Percentiles rank a stretch among this genome's conserved stretches.
These are phyloP conservation scores for Psococerastis gibbosa DNA, from an alignment of 2,888 invertebrate genomes.

Conservation along the genomic window DNA sequence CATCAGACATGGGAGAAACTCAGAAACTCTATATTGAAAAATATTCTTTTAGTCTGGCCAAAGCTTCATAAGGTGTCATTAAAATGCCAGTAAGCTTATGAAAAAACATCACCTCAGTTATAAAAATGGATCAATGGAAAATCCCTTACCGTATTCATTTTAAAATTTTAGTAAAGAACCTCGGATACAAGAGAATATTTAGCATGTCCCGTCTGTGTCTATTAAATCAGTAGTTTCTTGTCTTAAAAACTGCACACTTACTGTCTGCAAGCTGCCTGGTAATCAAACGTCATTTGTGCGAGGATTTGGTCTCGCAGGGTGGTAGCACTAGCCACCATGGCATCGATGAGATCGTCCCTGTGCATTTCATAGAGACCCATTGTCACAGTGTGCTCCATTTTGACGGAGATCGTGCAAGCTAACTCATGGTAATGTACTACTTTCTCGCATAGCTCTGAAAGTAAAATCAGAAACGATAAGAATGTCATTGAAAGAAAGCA, in stretches of 20 bases:
- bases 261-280: slow-evolving; percentile 58
- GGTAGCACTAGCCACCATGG: slow-evolving; percentile 47
- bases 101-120: no score
- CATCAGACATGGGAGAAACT: no score
- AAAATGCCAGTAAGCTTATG: no score
- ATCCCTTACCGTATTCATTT: no score
- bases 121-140: no score
- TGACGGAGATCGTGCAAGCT: slow-evolving; percentile 30
- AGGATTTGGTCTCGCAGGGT: slow-evolving; percentile 49
- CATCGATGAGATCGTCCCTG: slow-evolving; percentile 53
- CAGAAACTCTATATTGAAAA: no score
- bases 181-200: no score
- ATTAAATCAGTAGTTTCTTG: no score
- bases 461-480: background rate
- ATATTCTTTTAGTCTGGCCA: no score
- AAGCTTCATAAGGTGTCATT: no score
- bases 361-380: slow-evolving; percentile 76
- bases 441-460: slow-evolving; percentile 21
- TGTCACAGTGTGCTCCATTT: slow-evolving; percentile 42
- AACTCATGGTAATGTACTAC: slow-evolving; percentile 28
- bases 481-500: no score
- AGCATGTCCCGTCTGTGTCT: no score
- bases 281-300: slow-evolving; percentile 55
- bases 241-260: slow-evolving; percentile 27
- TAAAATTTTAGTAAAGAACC: slow-evolving; percentile 9